A percentile compares a stretch with the other conserved stretches of the same genome.
These are phyloP conservation scores for Macaria liturata DNA, from an alignment of 2,888 invertebrate genomes.

Conservation along the genomic window DNA sequence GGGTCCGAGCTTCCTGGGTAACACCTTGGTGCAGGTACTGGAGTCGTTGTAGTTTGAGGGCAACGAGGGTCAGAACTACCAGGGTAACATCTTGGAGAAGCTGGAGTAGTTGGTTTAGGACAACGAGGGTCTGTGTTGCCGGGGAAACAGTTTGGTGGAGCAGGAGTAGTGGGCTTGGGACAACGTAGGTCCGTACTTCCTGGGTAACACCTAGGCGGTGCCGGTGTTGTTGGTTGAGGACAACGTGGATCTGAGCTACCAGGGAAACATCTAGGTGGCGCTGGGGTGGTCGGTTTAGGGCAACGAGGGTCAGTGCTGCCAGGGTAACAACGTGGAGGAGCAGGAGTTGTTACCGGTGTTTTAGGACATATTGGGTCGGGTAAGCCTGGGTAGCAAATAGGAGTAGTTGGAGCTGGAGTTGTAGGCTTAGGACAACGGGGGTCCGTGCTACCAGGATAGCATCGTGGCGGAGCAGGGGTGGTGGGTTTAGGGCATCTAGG, in stretches of 20 bases:
- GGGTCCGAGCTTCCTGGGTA: conserved; percentile 44
- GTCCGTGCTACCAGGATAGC: conserved; percentile 26
- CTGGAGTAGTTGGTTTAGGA: conserved; percentile 24
- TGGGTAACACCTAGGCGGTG: conserved; percentile 37
- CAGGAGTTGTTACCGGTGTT: conserved; percentile 26
- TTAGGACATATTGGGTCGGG: conserved; percentile 38
- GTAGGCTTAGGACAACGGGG: conserved; percentile 26
- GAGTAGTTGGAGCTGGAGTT: conserved; percentile 2
- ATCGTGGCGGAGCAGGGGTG: conserved; percentile 23
- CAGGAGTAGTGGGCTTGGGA: conserved; percentile 32
- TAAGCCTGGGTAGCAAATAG: conserved; percentile 43
- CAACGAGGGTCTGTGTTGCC: conserved; percentile 24
- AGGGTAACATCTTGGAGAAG: conserved; percentile 25
- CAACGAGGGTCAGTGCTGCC: conserved; percentile 32
- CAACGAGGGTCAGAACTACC: conserved; percentile 26
- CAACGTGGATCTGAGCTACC: conserved; percentile 28
- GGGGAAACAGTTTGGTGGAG: conserved; percentile 40
- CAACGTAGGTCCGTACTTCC: conserved; percentile 31
- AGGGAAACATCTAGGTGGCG: conserved; percentile 47
- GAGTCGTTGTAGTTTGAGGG: conserved; percentile 20
- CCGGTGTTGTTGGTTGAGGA: conserved; percentile 39
- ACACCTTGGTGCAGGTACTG: conserved; percentile 22
- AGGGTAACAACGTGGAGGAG: conserved; percentile 32
- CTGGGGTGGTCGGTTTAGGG: conserved; percentile 33
- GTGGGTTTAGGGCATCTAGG: conserved; percentile 25